Evolutionary conservation across 1,140 invertebrate genomes (phyloP).

Genomic region (Pseudomyrmex concolor): DNA sequence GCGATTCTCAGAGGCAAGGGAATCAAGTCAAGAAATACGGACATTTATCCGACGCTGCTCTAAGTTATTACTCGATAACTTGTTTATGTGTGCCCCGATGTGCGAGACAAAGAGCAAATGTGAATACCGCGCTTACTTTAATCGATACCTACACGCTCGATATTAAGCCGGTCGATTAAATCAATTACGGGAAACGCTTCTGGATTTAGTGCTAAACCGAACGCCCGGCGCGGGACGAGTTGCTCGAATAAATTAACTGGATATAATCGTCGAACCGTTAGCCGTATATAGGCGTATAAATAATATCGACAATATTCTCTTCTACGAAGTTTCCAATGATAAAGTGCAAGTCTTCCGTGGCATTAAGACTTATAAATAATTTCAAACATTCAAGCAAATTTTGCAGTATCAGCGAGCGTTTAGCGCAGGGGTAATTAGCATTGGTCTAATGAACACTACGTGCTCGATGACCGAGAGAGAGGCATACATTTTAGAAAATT

Average conservation of each 20-base stretch:
- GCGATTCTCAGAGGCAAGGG: conserved; percentile 24
- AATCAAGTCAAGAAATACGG: conserved; percentile 50
- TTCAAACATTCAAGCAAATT: conserved; percentile 37
- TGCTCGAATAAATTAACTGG: conserved; percentile 66
- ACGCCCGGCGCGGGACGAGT: conserved; percentile 59
- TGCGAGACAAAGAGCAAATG: conserved; percentile 7
- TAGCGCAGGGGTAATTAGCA: conserved; percentile 19
- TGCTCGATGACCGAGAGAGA: neutral
- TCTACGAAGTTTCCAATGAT: conserved; percentile 17
- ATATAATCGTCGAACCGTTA: conserved; percentile 59
- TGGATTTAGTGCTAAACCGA: conserved; percentile 54
- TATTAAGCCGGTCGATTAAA: conserved; percentile 71
- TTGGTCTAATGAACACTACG: conserved; percentile 12
- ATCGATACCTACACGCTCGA: conserved; percentile 60
- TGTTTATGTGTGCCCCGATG: conserved; percentile 6
- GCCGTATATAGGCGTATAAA: conserved; percentile 49
- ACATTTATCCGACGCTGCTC: conserved; percentile 47
- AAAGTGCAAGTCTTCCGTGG: conserved; percentile 28
- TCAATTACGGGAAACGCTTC: conserved; percentile 66
- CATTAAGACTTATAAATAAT: conserved; percentile 54
- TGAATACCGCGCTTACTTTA: conserved; percentile 59
- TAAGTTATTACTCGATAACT: conserved; percentile 60
- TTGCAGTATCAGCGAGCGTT: conserved; percentile 8
- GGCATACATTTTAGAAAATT: neutral
- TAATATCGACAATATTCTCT: conserved; percentile 56